Evolutionary conservation across 2,113 vertebrate genomes (phyloP), one percentile per base, ranked within the genome.

Genomic region (Phainopepla nitens): DNA sequence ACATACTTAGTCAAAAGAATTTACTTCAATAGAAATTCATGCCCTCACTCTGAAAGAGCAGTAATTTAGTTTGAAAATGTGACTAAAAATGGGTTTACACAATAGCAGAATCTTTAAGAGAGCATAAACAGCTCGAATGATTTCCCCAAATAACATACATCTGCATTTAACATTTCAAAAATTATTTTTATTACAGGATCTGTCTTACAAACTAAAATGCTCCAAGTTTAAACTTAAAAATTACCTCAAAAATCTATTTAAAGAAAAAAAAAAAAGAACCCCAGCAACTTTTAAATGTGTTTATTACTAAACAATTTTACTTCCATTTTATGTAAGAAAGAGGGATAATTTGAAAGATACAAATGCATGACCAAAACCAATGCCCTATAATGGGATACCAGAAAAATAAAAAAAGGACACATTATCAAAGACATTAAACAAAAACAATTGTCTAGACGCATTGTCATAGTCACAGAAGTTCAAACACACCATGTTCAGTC

Each of bases 131-230:
- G 50, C 31, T 27, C 9, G 7, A 79, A 89, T 72, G 60, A 71
- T 86, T 94, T 82, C 28, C 23, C 6, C 10, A 86, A 96, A 80
- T 42, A 78, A 45, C 22, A 72, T 15, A 89, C 41, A 87, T 62
- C 65, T 83, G 45, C 64, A 66, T 65, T 54, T 94, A 62, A 92
- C 45, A 97, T 86, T 95, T 94, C 56, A 81, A 91, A 92, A 92
- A 87, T 42, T 18, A 27, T 14, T 66, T 69, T 62, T 68, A 58
- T 42, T 84, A 4, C 20, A 65, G 18, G 15, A 72, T 44, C 7
- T 45, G 13, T 17, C 10, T 76, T 64, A 62, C 4, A 50, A 60
- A 31, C 3, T n/a, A 42, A 61, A 88, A 54, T 1, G 5, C 17
- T 10, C 5, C 7, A 36, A 78, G 31, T 50, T 93, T 82, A 70